phyloP scores from a whole-genome alignment of 92 coral and sea anemone genomes.

The Actinostola sp. region DNA sequence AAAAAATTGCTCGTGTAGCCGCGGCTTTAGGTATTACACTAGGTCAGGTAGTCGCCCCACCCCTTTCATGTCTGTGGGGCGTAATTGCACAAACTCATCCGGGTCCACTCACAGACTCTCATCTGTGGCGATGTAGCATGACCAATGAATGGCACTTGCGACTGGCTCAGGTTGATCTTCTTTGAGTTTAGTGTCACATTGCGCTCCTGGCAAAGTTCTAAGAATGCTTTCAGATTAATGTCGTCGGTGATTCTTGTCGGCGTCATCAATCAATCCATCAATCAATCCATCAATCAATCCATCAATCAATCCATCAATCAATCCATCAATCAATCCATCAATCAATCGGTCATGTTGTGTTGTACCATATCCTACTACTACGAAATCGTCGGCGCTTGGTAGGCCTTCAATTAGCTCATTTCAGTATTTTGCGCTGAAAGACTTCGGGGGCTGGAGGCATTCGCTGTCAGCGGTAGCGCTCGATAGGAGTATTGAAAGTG shows the following conservation, averaged over 20 bases:
- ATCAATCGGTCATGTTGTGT: constrained; percentile 4
- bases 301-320: too few relatives aligned
- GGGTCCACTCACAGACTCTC: constrained; percentile 43
- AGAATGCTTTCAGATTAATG: constrained; percentile 35
- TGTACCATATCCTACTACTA: constrained; percentile 37
- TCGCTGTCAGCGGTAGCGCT: constrained; percentile 37
- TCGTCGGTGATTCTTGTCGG: constrained; percentile 30
- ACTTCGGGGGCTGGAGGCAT: constrained; percentile 58
- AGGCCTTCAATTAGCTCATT: constrained; percentile 40
- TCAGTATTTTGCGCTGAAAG: constrained; percentile 27
- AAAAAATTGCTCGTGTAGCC: too few relatives aligned
- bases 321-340: too few relatives aligned
- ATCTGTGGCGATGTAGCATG: constrained; percentile 38
- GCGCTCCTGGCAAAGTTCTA: constrained; percentile 37
- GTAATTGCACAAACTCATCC: constrained; percentile 39
- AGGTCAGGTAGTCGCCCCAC: constrained; percentile 58
- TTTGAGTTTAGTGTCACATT: constrained; percentile 35
- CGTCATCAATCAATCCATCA: too few relatives aligned
- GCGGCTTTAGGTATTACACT: constrained; percentile 54
- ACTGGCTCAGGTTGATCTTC: constrained; percentile 39
- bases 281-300: too few relatives aligned
- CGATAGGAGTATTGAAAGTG: constrained; percentile 43
- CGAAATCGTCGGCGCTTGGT: constrained; percentile 48
- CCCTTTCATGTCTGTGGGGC: constrained; percentile 56
- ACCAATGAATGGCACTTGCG: constrained; percentile 46